Evolutionary conservation across 2,797 vertebrate genomes (phyloP).

Genomic region (Cyprinodon diabolis): DNA sequence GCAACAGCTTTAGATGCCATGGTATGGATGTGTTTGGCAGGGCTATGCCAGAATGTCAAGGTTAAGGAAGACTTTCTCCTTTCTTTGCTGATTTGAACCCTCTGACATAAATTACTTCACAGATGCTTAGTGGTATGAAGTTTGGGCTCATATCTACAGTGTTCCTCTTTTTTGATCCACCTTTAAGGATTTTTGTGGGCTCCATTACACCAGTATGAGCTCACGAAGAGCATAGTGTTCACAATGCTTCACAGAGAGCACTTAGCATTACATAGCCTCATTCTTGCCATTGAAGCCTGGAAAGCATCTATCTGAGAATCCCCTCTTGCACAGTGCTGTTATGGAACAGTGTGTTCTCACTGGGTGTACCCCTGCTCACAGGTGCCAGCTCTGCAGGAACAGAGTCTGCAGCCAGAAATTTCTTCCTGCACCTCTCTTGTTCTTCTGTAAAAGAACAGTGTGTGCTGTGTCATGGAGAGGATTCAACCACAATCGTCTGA

Average conservation of each 20-base stretch:
- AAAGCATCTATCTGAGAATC: conserved; percentile 58
- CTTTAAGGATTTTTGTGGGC: conserved; percentile 27
- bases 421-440: conserved; percentile 41
- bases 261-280: conserved; percentile 62
- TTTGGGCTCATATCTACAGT: conserved; percentile 19
- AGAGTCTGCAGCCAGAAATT: conserved; percentile 56
- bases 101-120: conserved; percentile 32
- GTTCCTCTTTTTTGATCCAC: conserved; percentile 9
- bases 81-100: conserved; percentile 26
- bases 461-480: conserved; percentile 48
- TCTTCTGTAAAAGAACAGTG: conserved; percentile 52
- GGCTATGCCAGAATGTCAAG: conserved; percentile 51
- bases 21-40: conserved; percentile 2
- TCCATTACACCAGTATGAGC: conserved; percentile 37
- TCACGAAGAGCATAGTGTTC: conserved; percentile 32
- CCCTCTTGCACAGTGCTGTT: conserved; percentile 46
- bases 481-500: conserved; percentile 13
- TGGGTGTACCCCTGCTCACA: conserved; percentile 48
- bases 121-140: conserved; percentile 19
- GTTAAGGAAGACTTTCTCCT: conserved; percentile 58
- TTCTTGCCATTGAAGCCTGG: conserved; percentile 63
- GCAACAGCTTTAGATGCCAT: conserved; percentile 50
- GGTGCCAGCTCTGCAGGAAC: conserved; percentile 59
- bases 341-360: conserved; percentile 76
- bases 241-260: conserved; percentile 42